These are phyloP conservation scores for Trichonephila inaurata DNA, from an alignment of 1,140 invertebrate genomes.

Conservation along the genomic window DNA sequence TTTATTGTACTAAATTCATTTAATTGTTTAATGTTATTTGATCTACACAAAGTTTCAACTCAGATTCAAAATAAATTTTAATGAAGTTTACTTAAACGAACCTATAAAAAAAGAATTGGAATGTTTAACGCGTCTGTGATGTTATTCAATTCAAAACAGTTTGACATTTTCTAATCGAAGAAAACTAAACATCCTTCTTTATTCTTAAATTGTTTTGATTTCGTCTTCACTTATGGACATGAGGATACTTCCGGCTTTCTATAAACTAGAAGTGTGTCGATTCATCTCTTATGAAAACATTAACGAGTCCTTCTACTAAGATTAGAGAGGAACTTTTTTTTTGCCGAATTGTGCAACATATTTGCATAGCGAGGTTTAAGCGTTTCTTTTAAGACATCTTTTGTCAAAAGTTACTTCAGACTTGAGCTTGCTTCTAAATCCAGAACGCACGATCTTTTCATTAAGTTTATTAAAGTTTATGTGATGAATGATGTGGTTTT, in stretches of 20 bases:
- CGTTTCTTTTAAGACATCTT: neutral
- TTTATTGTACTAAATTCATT: too few species aligned
- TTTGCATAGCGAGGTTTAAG: neutral
- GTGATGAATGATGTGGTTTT: too few species aligned
- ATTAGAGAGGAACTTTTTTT: neutral
- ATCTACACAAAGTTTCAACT: too few species aligned
- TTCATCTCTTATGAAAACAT: neutral
- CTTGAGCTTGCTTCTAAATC: neutral
- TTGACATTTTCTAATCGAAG: neutral
- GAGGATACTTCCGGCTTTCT: neutral
- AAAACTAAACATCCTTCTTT: neutral
- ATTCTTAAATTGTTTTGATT: conserved; percentile 7
- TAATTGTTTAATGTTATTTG: too few species aligned
- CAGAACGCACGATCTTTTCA: conserved; percentile 20
- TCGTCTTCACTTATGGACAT: neutral
- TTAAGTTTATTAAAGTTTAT: neutral
- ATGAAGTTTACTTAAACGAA: too few species aligned
- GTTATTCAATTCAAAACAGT: neutral
- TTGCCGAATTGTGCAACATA: neutral
- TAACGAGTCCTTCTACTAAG: neutral
- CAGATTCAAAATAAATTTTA: too few species aligned
- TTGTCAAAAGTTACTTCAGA: neutral
- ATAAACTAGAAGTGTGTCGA: neutral
- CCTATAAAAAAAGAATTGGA: too few species aligned
- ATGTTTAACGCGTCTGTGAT: too few species aligned